Evolutionary conservation across 2,888 invertebrate genomes (phyloP), one percentile per base, ranked within the genome.

Genomic region (Odontocerum albicorne): DNA sequence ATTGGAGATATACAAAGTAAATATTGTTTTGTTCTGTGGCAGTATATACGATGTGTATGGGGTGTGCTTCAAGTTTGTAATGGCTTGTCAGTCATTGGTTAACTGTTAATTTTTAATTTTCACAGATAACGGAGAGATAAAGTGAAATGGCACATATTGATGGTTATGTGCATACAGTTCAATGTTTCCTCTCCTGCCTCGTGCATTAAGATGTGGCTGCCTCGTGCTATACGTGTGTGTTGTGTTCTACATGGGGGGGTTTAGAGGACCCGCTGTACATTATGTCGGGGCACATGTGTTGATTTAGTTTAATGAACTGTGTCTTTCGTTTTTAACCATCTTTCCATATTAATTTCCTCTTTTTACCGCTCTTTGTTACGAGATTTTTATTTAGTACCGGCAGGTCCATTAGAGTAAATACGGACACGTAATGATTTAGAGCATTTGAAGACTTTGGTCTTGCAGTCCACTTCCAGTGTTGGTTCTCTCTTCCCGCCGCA

Each of bases 111-210:
- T 17, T 42, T 55, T 49, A 22, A 55, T 42, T 50, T 57, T 49
- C 57, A 54, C 57, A 58, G 57, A 58, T 58, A 19, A 50, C 33
- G 44, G 49, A 42, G 44, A 42, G n/a, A n/a, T n/a, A n/a, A n/a
- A n/a, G n/a, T n/a, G n/a, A n/a, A n/a, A n/a, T n/a, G n/a, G n/a
- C n/a, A n/a, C n/a, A n/a, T n/a, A n/a, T n/a, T n/a, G n/a, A n/a
- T n/a, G n/a, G n/a, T n/a, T n/a, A n/a, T n/a, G n/a, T n/a, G n/a
- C n/a, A n/a, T n/a, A n/a, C n/a, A n/a, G n/a, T n/a, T n/a, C n/a
- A n/a, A n/a, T n/a, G n/a, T n/a, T n/a, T n/a, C n/a, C n/a, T n/a
- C n/a, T n/a, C n/a, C n/a, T n/a, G n/a, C n/a, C n/a, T n/a, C n/a
- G n/a, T 43, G 43, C 44, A 50, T 45, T 36, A 22, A 55, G 17